Conservation (phyloP, 2,797 vertebrate genomes). For the Brachymystax lenok region DNA sequence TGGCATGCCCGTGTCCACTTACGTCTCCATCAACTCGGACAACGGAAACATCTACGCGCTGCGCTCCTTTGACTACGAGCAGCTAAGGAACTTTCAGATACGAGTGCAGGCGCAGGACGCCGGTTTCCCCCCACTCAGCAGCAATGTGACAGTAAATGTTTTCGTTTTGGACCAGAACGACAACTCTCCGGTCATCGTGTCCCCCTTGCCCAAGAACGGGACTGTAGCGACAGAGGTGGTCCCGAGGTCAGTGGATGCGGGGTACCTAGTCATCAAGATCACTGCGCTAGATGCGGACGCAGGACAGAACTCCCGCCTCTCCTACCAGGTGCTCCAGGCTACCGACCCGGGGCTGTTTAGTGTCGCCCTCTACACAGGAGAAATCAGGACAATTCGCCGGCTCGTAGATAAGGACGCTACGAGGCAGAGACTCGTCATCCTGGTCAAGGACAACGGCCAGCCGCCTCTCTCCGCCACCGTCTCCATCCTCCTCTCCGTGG, state of each 20-base stretch:
- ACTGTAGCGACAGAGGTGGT: constrained; percentile 86
- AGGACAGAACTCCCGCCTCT: constrained; percentile 85
- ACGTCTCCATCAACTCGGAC: constrained; percentile 92
- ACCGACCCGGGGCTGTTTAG: constrained; percentile 87
- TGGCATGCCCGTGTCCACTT: constrained; percentile 91
- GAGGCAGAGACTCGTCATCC: constrained; percentile 82
- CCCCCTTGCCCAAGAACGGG: constrained; percentile 83
- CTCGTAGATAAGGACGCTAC: constrained; percentile 82
- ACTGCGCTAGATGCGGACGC: constrained; percentile 83
- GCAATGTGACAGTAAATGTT: constrained; percentile 87
- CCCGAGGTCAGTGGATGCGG: constrained; percentile 85
- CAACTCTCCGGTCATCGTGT: constrained; percentile 84
- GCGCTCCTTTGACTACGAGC: constrained; percentile 92
- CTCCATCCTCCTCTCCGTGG: constrained; percentile 85
- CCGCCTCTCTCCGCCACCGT: constrained; percentile 88
- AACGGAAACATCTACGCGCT: constrained; percentile 92
- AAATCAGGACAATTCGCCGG: constrained; percentile 86
- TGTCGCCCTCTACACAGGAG: constrained; percentile 86
- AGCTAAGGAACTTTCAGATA: constrained; percentile 89
- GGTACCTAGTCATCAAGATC: constrained; percentile 87
- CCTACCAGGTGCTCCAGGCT: constrained; percentile 84
- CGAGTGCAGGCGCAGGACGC: constrained; percentile 87
- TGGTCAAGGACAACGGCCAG: constrained; percentile 88
- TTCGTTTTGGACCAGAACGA: constrained; percentile 92
- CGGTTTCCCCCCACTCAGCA: constrained; percentile 85